A percentile compares a stretch with the other conserved stretches of the same genome.
Evolutionary conservation across 2,113 vertebrate species (phyloP).

Genomic region (Saccopteryx bilineata): DNA sequence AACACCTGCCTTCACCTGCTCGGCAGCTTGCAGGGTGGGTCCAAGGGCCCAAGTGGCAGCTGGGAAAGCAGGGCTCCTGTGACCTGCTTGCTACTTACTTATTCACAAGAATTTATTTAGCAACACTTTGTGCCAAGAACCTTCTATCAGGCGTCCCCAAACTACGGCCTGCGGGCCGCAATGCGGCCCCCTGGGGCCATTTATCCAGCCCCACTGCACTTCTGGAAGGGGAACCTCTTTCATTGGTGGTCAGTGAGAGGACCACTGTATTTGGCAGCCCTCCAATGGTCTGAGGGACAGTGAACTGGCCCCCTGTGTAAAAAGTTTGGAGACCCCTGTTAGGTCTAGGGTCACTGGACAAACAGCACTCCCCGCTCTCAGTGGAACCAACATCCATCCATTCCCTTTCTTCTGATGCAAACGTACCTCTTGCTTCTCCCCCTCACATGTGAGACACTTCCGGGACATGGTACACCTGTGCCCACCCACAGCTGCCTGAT

Average conservation of each 20-base stretch:
- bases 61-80: background rate
- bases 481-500: background rate
- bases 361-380: background rate
- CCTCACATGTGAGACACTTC: background rate
- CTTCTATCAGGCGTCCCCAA: too few species aligned
- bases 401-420: background rate
- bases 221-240: too few species aligned
- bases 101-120: background rate
- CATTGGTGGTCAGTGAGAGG: too few species aligned
- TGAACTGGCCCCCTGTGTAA: too few species aligned
- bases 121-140: background rate
- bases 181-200: too few species aligned
- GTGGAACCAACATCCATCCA: background rate
- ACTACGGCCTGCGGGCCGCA: too few species aligned
- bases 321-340: too few species aligned
- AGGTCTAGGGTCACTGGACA: background rate
- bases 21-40: background rate
- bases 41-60: background rate
- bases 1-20: background rate
- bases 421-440: background rate
- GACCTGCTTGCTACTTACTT: background rate
- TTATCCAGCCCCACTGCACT: too few species aligned
- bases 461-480: background rate
- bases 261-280: too few species aligned
- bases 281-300: too few species aligned